Percentiles rank a stretch among this genome's conserved stretches.
Conservation (phyloP, 2,113 vertebrate genomes). For the Gorsachius goisagi region DNA sequence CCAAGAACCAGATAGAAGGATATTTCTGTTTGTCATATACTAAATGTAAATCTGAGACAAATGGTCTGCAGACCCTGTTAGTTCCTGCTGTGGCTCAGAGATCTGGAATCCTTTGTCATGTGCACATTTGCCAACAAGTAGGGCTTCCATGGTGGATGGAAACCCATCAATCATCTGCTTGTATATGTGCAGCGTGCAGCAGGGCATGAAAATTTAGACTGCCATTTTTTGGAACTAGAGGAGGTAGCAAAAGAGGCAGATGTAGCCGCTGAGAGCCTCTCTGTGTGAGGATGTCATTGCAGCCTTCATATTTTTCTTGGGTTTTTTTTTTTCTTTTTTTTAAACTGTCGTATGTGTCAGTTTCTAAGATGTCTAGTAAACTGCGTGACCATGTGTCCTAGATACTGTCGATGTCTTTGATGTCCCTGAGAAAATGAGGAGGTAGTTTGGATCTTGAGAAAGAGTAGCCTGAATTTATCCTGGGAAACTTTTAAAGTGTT, state of each 20-base stretch:
- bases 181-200: neutral
- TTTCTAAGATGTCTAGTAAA: neutral
- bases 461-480: neutral
- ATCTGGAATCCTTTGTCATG: neutral
- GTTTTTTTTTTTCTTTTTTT: neutral
- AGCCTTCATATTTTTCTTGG: neutral
- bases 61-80: neutral
- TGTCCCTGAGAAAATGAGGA: neutral
- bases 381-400: neutral
- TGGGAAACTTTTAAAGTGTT: neutral
- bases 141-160: neutral
- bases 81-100: neutral
- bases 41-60: neutral
- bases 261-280: neutral
- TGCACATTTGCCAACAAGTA: neutral
- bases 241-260: neutral
- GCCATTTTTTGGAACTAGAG: neutral
- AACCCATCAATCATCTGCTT: slow-evolving; percentile 31
- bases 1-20: neutral
- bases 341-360: neutral
- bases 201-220: slow-evolving; percentile 24
- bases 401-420: neutral
- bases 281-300: neutral
- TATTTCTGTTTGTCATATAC: neutral
- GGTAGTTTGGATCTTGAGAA: neutral